Evolutionary conservation across 2,888 invertebrate genomes (phyloP).

Genomic region (Tanypteryx hageni): DNA sequence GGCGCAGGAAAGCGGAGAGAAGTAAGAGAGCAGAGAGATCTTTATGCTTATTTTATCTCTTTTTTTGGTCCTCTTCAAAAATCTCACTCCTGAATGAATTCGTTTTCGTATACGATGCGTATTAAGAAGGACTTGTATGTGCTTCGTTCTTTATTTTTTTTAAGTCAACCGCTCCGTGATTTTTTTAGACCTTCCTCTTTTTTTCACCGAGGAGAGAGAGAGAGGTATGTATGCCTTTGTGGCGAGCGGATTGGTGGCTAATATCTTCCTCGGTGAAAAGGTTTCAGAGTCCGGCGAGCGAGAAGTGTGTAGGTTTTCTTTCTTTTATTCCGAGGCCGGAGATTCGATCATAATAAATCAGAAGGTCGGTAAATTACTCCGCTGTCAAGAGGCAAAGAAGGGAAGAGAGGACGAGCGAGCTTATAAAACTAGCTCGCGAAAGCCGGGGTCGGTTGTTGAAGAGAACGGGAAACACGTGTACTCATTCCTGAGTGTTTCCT

Average conservation of each 20-base stretch:
- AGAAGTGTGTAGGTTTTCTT: background rate
- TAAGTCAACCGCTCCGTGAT: too few relatives aligned
- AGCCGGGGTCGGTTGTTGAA: background rate
- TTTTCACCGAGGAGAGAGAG: too few relatives aligned
- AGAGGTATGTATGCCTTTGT: background rate
- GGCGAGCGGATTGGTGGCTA: background rate
- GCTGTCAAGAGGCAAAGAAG: background rate
- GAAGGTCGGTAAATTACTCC: constrained; percentile 19
- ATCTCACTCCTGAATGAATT: constrained; percentile 1
- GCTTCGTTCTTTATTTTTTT: background rate
- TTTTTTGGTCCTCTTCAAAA: background rate
- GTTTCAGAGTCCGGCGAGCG: background rate
- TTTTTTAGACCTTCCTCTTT: too few relatives aligned
- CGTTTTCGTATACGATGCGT: constrained; percentile 28
- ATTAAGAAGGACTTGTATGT: constrained; percentile 26
- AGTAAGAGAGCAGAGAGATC: background rate
- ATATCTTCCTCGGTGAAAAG: background rate
- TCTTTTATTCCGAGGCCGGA: background rate
- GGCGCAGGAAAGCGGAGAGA: background rate
- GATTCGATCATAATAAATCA: constrained; percentile 35
- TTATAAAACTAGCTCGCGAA: constrained; percentile 29
- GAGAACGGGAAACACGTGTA: constrained; percentile 25
- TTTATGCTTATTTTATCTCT: background rate
- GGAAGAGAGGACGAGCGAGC: background rate
- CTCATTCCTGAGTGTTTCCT: background rate